Conservation (phyloP, 2,113 vertebrate genomes). For the Sorex fumeus region DNA sequence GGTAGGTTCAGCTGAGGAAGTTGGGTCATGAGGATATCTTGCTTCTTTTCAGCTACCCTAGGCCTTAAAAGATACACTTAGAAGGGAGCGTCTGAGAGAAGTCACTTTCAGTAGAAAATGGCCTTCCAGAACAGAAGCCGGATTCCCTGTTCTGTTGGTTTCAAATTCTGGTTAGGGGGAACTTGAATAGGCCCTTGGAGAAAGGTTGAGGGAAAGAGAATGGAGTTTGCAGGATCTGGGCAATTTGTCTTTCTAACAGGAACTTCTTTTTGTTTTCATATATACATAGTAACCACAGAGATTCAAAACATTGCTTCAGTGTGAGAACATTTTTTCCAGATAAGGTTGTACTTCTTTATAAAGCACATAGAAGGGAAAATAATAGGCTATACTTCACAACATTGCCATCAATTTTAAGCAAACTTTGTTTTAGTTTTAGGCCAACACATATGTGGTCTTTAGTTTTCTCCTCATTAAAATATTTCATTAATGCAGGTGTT, state of each 20-base stretch:
- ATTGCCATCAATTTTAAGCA: background rate
- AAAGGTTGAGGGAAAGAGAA: background rate
- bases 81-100: background rate
- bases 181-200: background rate
- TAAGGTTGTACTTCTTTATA: background rate
- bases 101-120: background rate
- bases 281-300: background rate
- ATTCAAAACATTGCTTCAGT: background rate
- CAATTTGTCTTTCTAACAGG: background rate
- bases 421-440: background rate
- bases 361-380: background rate
- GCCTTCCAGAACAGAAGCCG: background rate
- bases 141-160: background rate
- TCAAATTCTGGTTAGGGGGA: background rate
- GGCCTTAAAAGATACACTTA: rapidly evolving
- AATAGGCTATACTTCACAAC: background rate
- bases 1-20: conserved; percentile 22
- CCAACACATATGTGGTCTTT: background rate
- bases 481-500: no score
- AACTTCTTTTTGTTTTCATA: background rate
- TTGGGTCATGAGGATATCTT: background rate
- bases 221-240: background rate
- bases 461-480: background rate
- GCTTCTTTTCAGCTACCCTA: background rate
- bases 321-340: conserved; percentile 27